phyloP scores from a whole-genome alignment of 2,113 vertebrate species.

The Mirounga angustirostris region DNA sequence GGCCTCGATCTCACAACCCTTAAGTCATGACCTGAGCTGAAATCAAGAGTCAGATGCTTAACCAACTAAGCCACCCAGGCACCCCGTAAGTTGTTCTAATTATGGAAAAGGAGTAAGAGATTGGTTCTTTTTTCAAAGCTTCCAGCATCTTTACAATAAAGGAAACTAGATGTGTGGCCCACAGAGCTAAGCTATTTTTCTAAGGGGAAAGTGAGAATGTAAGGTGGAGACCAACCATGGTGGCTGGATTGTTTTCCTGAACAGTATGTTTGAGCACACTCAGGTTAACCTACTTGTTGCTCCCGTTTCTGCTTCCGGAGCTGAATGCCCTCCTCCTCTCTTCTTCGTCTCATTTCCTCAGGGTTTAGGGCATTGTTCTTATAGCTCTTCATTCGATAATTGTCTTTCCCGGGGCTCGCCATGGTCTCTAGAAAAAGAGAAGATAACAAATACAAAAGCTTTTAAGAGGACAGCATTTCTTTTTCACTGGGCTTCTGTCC shows the following conservation, averaged over 20 bases:
- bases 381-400: conserved; percentile 99
- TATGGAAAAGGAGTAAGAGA: not conserved
- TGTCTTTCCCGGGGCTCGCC: conserved; percentile 96
- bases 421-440: conserved; percentile 92
- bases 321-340: conserved; percentile 98
- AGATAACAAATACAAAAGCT: not conserved
- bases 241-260: not conserved
- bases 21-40: not conserved
- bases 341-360: conserved; percentile 97
- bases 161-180: not conserved
- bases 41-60: not conserved
- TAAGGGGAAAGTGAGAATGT: not conserved
- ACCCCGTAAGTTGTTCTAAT: not conserved
- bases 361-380: conserved; percentile 99
- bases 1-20: not conserved
- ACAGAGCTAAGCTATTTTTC: not conserved
- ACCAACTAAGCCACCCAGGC: not conserved
- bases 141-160: conserved; percentile 36
- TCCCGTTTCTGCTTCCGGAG: conserved; percentile 99
- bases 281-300: conserved; percentile 91
- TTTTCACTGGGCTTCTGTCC: not conserved
- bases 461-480: not conserved
- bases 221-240: not conserved
- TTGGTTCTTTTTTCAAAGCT: not conserved
- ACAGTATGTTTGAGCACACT: not conserved